These are phyloP conservation scores for Microtus ochrogaster DNA, from an alignment of 2,113 vertebrate species.

Conservation along the genomic window DNA sequence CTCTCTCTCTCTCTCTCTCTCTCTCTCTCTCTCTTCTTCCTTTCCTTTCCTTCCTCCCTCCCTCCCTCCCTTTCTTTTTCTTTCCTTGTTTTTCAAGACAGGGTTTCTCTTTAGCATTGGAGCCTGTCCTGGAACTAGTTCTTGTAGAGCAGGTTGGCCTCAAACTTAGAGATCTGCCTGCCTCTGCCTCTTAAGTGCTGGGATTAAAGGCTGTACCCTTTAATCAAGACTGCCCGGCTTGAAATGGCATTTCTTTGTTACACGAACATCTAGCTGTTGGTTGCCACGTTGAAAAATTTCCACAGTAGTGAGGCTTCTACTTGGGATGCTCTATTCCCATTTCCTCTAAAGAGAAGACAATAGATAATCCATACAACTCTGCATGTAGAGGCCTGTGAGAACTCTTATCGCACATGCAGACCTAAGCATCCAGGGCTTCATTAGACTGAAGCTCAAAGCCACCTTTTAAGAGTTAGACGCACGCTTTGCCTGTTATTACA, in stretches of 20 bases:
- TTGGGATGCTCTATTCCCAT: background rate
- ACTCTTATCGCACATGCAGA: background rate
- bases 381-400: background rate
- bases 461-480: background rate
- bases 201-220: too few species aligned
- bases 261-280: background rate
- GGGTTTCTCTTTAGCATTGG: too few species aligned
- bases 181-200: too few species aligned
- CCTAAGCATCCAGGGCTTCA: background rate
- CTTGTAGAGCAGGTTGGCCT: too few species aligned
- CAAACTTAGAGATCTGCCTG: too few species aligned
- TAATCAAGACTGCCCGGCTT: too few species aligned
- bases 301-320: background rate
- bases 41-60: rapidly evolving
- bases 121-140: too few species aligned
- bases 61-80: too few species aligned
- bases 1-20: too few species aligned
- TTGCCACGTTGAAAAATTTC: background rate
- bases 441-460: conserved; percentile 7
- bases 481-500: background rate
- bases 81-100: too few species aligned
- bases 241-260: background rate
- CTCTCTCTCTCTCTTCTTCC: too few species aligned
- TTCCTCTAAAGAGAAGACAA: background rate
- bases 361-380: background rate